Conservation (phyloP, 2,888 invertebrate species). For the Tigriopus californicus region DNA sequence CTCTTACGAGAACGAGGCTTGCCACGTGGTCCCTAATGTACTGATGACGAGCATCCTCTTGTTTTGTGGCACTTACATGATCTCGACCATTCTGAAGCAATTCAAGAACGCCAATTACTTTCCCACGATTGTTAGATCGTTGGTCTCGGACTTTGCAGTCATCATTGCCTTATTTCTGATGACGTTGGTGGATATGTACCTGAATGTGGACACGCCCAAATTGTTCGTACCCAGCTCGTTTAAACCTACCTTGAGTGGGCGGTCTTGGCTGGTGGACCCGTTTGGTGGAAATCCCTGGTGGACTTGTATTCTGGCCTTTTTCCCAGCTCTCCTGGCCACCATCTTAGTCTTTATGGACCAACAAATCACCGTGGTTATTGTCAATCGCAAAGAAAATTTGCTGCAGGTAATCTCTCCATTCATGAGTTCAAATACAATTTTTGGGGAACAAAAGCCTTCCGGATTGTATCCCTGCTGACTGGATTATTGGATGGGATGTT, state of each 20-base stretch:
- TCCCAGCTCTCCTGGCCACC: constrained; percentile 45
- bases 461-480: no score
- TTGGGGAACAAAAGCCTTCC: no score
- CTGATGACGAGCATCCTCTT: constrained; percentile 85
- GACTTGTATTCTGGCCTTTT: constrained; percentile 21
- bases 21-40: constrained; percentile 36
- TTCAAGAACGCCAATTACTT: constrained; percentile 75
- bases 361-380: constrained; percentile 95
- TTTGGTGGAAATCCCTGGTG: background rate
- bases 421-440: no score
- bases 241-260: background rate
- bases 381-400: constrained; percentile 94
- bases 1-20: background rate
- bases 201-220: background rate
- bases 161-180: constrained; percentile 84
- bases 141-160: constrained; percentile 89
- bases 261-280: background rate
- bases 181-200: constrained; percentile 49
- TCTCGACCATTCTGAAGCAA: constrained; percentile 72
- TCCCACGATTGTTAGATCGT: constrained; percentile 63
- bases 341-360: constrained; percentile 99
- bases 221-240: background rate
- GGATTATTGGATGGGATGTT: no score
- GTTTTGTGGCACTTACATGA: constrained; percentile 73
- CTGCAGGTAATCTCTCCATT: constrained; percentile 40